Conservation (phyloP, 92 coral and sea anemone species). For the Palythoa heliodiscus region DNA sequence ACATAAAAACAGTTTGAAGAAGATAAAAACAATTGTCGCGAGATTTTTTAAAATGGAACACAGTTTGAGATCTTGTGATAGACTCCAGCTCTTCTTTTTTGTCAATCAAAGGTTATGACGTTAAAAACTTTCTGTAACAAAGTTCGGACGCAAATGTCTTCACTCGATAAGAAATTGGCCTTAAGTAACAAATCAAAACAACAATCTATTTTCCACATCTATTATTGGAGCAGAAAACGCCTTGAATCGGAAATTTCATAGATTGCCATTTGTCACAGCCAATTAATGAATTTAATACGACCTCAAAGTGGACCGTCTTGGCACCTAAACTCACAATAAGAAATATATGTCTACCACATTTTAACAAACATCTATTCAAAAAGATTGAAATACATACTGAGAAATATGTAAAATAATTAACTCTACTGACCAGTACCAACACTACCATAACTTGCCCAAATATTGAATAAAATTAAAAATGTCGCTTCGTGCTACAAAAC, state of each 20-base stretch:
- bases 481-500: neutral
- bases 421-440: neutral
- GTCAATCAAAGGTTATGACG: neutral
- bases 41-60: neutral
- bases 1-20: neutral
- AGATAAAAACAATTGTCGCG: neutral
- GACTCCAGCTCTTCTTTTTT: neutral
- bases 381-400: no score
- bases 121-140: neutral
- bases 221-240: neutral
- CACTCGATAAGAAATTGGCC: neutral
- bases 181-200: slow-evolving; percentile 5
- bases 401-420: no score
- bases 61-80: slow-evolving; percentile 7
- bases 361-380: no score
- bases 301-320: neutral
- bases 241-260: slow-evolving; percentile 21
- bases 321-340: neutral
- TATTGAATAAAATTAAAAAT: neutral
- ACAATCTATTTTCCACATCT: neutral
- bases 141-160: neutral
- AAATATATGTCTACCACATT: neutral
- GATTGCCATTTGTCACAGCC: neutral
- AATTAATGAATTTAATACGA: neutral
- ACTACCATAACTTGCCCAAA: neutral